A percentile compares a stretch with the other conserved stretches of the same genome.
Evolutionary conservation across 30 jellyfish, hydroid and myxozoan species (phyloP).

Genomic region (Hydractinia echinata): DNA sequence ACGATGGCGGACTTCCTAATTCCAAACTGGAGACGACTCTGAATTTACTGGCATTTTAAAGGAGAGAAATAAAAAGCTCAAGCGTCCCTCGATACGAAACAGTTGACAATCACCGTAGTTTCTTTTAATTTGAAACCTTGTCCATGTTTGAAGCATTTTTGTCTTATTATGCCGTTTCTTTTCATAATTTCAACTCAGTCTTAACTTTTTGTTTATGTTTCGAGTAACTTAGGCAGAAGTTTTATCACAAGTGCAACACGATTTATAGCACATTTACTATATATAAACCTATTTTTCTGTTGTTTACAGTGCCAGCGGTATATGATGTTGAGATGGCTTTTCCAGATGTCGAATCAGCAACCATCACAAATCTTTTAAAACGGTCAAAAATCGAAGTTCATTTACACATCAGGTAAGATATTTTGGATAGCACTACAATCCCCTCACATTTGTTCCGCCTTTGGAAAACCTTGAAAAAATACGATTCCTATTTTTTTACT

Average conservation of each 20-base stretch:
- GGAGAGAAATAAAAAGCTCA: too few relatives aligned
- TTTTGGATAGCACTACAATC: neutral
- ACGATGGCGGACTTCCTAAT: too few relatives aligned
- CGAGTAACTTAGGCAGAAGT: neutral
- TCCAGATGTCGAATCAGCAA: slow-evolving; percentile 52
- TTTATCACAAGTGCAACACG: neutral
- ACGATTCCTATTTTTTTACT: neutral
- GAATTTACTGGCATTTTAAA: too few relatives aligned
- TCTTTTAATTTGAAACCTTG: too few relatives aligned
- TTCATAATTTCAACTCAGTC: neutral
- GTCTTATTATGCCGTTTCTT: neutral
- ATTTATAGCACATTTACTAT: too few relatives aligned
- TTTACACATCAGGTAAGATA: slow-evolving; percentile 44
- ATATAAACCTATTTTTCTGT: neutral
- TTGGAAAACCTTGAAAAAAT: neutral
- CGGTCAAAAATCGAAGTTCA: slow-evolving; percentile 52
- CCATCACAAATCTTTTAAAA: slow-evolving; percentile 31
- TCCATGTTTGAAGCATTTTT: neutral
- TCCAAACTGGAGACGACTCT: too few relatives aligned
- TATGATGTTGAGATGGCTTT: slow-evolving; percentile 72
- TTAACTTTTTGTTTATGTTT: neutral
- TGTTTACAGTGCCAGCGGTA: slow-evolving; percentile 53
- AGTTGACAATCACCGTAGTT: too few relatives aligned
- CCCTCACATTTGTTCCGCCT: neutral
- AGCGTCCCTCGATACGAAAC: too few relatives aligned